Evolutionary conservation across 2,888 invertebrate species (phyloP).

Genomic region (Catotricha subobsoleta): DNA sequence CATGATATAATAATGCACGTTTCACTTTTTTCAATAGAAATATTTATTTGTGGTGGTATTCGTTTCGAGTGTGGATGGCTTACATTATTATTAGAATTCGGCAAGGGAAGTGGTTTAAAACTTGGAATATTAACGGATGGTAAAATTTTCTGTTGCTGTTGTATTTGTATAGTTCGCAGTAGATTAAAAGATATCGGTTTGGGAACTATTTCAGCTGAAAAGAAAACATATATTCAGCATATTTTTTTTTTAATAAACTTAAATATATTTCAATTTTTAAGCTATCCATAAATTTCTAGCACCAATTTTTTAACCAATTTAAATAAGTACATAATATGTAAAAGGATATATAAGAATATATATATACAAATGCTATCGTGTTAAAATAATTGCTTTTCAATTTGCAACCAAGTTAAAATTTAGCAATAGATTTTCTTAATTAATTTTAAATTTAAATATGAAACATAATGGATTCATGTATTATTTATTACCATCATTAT

Average conservation of each 20-base stretch:
- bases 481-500: too few relatives aligned
- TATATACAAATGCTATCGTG: too few relatives aligned
- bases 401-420: too few relatives aligned
- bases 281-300: too few relatives aligned
- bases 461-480: too few relatives aligned
- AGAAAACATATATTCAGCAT: background rate
- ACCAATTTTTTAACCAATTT: too few relatives aligned
- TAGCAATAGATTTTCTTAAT: too few relatives aligned
- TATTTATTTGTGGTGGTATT: conserved; percentile 62
- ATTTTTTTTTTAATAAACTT: background rate
- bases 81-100: conserved; percentile 19
- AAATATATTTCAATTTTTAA: too few relatives aligned
- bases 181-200: background rate
- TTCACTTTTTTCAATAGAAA: conserved; percentile 61
- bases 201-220: background rate
- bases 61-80: conserved; percentile 41
- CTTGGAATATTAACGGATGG: conserved; percentile 9
- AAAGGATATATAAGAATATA: too few relatives aligned
- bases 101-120: conserved; percentile 28
- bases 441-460: too few relatives aligned
- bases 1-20: conserved; percentile 84
- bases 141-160: conserved; percentile 1
- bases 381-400: too few relatives aligned
- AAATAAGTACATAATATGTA: too few relatives aligned
- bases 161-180: background rate